Evolutionary conservation across 2,113 vertebrate genomes (phyloP).

Genomic region (Oncorhynchus tshawytscha): DNA sequence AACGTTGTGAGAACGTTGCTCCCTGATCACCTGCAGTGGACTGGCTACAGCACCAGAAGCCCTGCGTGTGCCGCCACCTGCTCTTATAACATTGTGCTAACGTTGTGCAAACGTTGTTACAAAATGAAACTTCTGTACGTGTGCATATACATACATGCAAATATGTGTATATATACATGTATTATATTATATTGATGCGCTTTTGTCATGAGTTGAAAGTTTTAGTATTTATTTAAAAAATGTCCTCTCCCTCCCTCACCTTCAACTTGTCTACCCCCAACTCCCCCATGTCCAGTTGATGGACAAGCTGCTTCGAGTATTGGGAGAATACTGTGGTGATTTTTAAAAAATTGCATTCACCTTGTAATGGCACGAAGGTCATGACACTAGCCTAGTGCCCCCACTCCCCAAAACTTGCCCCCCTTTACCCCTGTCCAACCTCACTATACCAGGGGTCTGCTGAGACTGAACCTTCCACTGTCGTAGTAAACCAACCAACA

Average conservation of each 20-base stretch:
- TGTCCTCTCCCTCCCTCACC: slow-evolving; percentile 57
- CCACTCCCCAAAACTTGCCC: slow-evolving; percentile 39
- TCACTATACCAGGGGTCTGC: slow-evolving; percentile 26
- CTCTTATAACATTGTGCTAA: slow-evolving; percentile 33
- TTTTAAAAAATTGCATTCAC: slow-evolving; percentile 23
- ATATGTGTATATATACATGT: slow-evolving; percentile 71
- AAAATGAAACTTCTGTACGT: slow-evolving; percentile 67
- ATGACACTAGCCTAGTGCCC: slow-evolving; percentile 61
- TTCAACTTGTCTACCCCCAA: slow-evolving; percentile 9
- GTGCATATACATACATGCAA: slow-evolving; percentile 75
- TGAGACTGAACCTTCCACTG: slow-evolving; percentile 29
- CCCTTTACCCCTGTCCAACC: slow-evolving; percentile 40
- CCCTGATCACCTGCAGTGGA: slow-evolving; percentile 27
- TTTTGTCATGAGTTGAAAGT: slow-evolving; percentile 74
- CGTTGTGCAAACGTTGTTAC: slow-evolving; percentile 40
- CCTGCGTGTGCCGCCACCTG: slow-evolving; percentile 36
- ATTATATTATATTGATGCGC: slow-evolving; percentile 65
- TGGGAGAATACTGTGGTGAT: slow-evolving; percentile 70
- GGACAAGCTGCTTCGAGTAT: slow-evolving; percentile 88
- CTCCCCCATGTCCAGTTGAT: slow-evolving; percentile 69
- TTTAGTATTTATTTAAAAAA: slow-evolving; percentile 73
- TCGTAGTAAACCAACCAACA: slow-evolving; percentile 37
- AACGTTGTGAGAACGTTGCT: too few species aligned
- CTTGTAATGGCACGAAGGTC: slow-evolving; percentile 52
- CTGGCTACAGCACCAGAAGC: slow-evolving; percentile 26